phyloP scores from a whole-genome alignment of 2,888 invertebrate species.

The Hermaeophaga mercurialis region DNA sequence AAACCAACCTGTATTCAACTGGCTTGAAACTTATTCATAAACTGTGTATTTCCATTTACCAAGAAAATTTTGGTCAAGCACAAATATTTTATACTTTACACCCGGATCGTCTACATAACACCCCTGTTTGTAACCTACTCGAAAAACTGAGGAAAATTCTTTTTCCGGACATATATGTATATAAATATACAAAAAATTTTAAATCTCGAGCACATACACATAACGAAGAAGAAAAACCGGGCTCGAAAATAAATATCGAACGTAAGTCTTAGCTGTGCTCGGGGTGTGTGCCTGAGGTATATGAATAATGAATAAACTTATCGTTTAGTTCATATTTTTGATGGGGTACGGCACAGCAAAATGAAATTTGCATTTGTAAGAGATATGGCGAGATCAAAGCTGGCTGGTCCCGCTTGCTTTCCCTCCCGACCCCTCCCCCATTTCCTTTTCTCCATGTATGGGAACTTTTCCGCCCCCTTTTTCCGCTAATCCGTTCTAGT shows the following conservation, averaged over 20 bases:
- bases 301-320: constrained; percentile 68
- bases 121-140: not conserved
- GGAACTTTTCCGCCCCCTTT: constrained; percentile 42
- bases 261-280: constrained; percentile 31
- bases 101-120: too few species aligned
- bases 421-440: constrained; percentile 38
- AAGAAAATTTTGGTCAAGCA: too few species aligned
- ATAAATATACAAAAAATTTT: constrained; percentile 3
- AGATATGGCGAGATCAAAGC: constrained; percentile 61
- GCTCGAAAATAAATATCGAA: constrained; percentile 28
- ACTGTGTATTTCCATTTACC: too few species aligned
- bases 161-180: constrained; percentile 6
- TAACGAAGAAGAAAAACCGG: constrained; percentile 4
- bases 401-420: constrained; percentile 46
- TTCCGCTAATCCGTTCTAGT: constrained; percentile 36
- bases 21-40: too few species aligned
- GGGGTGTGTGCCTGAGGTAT: constrained; percentile 57
- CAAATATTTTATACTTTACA: too few species aligned
- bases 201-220: not conserved
- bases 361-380: constrained; percentile 62
- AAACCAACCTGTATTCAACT: too few species aligned
- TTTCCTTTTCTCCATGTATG: constrained; percentile 38
- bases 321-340: constrained; percentile 68
- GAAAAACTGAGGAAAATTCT: not conserved
- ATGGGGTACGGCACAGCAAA: constrained; percentile 60